Base-by-base conservation (phyloP, 2,888 invertebrate species). In the Caenorhabditis afra region DNA sequence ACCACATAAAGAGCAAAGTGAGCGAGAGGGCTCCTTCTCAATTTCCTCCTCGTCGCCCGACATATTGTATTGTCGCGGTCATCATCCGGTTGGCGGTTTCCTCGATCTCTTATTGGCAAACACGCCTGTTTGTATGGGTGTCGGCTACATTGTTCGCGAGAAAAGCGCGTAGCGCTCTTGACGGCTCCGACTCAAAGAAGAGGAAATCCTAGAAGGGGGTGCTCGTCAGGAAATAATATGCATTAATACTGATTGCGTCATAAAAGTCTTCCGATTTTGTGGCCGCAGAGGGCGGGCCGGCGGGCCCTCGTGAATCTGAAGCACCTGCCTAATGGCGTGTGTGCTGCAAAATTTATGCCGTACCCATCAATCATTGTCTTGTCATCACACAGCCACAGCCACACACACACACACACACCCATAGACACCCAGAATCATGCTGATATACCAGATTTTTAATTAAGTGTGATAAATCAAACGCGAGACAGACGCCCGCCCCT, bases 371-470 rank as follows among this genome's bases (percentile, higher is more conserved):
- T 58, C 58, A 58, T 58, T 39, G 58, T 41, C 58, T 58, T 44
- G 58, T 44, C 58, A 44, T 44, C 58, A 44, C 58, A 58, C 44
- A 18, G 20, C 23, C 23, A 14, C 29, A 29, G 4, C 3, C 20
- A 39, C 39, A 35, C 55, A 41, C 37, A 53, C 35, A n/a, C n/a
- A n/a, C 58, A 44, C 58, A 58, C 44, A 18, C 3, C 23, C 23
- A 14, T 7, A 29, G 4, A 53, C 35, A 22, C 12, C 22, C 39
- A 37, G 18, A 57, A 57, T 18, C 39, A 12, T 39, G 49, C 16
- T 58, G 67, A 62, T 53, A 29, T 29, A 70, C 70, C 70, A 70
- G 61, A 70, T 70, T 70, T 70, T 53, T 70, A 62, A 62, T 70
- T 45, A 59, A 70, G 62, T 70, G 70, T 70, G 70, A 70, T 70